Base-by-base conservation (phyloP, 2,797 vertebrate species). In the Apodemus agrarius region DNA sequence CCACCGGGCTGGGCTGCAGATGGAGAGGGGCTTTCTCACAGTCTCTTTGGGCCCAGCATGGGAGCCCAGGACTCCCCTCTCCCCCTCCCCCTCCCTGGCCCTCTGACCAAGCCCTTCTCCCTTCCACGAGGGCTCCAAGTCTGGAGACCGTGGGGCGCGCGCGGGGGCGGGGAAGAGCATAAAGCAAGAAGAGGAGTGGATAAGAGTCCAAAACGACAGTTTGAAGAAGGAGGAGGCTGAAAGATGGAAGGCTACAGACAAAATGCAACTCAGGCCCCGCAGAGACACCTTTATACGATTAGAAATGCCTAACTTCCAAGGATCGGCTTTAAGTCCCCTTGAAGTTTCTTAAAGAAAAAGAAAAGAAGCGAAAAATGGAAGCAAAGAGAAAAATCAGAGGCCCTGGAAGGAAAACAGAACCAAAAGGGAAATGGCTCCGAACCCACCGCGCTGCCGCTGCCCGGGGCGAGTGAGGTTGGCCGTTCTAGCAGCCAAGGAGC, bases 301-400 rank as follows among this genome's bases (percentile, higher is more conserved):
- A 98, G 98, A 98, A 98, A 98, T 98, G 98, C 98, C 98, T 98
- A 97, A 98, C 98, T 98, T 98, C 98, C 98, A 98, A 98, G 98
- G 97, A 98, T 97, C 98, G 98, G 97, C 98, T 98, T 98, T 98
- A 98, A 98, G 98, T 98, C 98, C 98, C 98, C 98, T 98, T 98
- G 98, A 98, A 98, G 97, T 98, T 98, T 98, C 98, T 98, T 98
- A 98, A 98, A 98, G 96, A 98, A 98, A 91, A 97, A 96, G 8
- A 49, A 49, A 49, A 49, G 84, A 96, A 63, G 84, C n/a, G 89
- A 89, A 95, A 91, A 97, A 96, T 72, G 98, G 98, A 98, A 98
- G 98, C 98, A 98, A 98, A 98, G 97, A 98, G 97, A 97, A 98
- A 98, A 98, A 97, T 98, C 97, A 97, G 98, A 98, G 84, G 91